These are phyloP conservation scores for Nothobranchius kuhntae DNA, from an alignment of 2,113 vertebrate species.

Conservation along the genomic window DNA sequence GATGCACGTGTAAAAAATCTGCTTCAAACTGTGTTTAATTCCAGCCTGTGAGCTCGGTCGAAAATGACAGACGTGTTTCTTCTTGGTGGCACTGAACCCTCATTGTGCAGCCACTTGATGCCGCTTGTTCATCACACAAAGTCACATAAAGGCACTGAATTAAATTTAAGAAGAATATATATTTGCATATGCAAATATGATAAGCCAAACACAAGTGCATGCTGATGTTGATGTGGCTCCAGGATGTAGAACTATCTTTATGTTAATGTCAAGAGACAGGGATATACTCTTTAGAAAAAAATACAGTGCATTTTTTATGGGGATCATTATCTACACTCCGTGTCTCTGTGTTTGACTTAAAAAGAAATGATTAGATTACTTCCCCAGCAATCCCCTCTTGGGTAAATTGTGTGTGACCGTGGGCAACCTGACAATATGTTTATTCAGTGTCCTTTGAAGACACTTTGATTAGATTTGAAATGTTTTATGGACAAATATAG, in stretches of 20 bases:
- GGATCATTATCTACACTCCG: constrained; percentile 75
- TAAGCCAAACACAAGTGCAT: constrained; percentile 69
- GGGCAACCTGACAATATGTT: constrained; percentile 70
- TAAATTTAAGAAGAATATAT: constrained; percentile 45
- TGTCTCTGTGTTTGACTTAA: constrained; percentile 69
- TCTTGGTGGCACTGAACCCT: constrained; percentile 65
- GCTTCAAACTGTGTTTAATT: constrained; percentile 73
- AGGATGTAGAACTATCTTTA: constrained; percentile 76
- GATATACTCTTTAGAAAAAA: constrained; percentile 65
- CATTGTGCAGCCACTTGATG: constrained; percentile 75
- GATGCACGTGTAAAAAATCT: constrained; percentile 64
- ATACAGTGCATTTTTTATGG: constrained; percentile 73
- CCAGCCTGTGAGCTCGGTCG: constrained; percentile 60
- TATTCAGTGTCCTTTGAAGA: constrained; percentile 71
- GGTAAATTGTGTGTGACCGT: constrained; percentile 66
- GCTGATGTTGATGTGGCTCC: constrained; percentile 73
- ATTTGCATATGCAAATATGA: constrained; percentile 79
- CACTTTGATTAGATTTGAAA: constrained; percentile 64
- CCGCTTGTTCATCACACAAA: constrained; percentile 72
- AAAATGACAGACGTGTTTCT: constrained; percentile 63
- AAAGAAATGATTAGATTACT: constrained; percentile 73
- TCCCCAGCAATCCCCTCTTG: constrained; percentile 67
- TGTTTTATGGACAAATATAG: constrained; percentile 66
- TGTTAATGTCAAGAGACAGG: constrained; percentile 76
- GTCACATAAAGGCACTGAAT: constrained; percentile 74